A percentile compares a stretch with the other conserved stretches of the same genome.
These are phyloP conservation scores for Xestobium rufovillosum DNA, from an alignment of 2,888 invertebrate genomes.

Conservation along the genomic window DNA sequence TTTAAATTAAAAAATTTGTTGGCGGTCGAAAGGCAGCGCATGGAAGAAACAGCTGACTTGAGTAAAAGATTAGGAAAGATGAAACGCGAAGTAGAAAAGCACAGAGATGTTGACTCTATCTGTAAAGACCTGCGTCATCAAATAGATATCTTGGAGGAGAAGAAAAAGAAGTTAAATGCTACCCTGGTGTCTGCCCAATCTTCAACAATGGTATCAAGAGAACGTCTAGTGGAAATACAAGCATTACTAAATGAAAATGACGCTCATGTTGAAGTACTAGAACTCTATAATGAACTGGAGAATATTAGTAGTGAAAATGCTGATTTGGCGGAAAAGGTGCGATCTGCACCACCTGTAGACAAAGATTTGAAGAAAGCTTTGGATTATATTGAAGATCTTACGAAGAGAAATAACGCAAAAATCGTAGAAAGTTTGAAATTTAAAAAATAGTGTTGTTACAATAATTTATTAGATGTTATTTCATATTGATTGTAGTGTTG, in stretches of 20 bases:
- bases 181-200: neutral
- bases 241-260: constrained; percentile 1
- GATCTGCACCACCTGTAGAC: no score
- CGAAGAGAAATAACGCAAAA: no score
- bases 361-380: no score
- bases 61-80: neutral
- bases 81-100: neutral
- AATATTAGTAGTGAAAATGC: no score
- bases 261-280: no score
- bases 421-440: no score
- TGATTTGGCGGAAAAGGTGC: neutral
- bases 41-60: neutral
- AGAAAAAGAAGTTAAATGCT: neutral
- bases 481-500: no score
- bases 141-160: neutral
- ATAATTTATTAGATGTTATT: no score
- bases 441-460: no score
- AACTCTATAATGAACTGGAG: neutral
- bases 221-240: neutral
- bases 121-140: neutral
- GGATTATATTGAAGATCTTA: no score
- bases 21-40: no score
- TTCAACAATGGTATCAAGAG: neutral
- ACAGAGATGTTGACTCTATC: neutral
- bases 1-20: no score